Base-by-base conservation (phyloP, 2,797 vertebrate species). In the Prionace glauca region DNA sequence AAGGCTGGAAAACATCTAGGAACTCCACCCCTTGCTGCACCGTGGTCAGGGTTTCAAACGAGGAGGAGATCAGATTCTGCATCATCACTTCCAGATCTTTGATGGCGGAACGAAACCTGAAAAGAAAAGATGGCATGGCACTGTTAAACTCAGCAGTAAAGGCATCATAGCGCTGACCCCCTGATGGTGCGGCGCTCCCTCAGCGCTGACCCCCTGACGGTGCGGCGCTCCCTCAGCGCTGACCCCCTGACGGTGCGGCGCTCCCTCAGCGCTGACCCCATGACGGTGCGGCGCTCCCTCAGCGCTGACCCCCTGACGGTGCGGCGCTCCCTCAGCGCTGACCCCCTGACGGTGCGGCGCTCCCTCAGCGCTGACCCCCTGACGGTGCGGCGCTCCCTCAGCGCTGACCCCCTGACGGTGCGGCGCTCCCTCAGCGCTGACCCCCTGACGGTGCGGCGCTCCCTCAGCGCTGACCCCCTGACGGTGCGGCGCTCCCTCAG, bases 11-110 rank as follows among this genome's bases (percentile, higher is more conserved):
- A 96, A 98, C 97, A 62, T 98, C 97, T 79, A 99, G 96, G 79
- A 99, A 97, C 69, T 98, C 96, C 91, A 98, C 97, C 2, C 98
- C 98, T 0, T 98, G 98, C 95, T 98, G 97, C 94, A 98, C 98
- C 0, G 97, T 97, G 20, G 96, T 97, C 69, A 98, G 97, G 0
- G 97, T 97, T 96, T 98, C 97, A 24, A 99, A 98, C 5, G 98
- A 97, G 0, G 97, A 97, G 29, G 93, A 97, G 95, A 99, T 98
- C 96, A 99, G 97, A 96, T 98, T 98, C 97, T 98, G 98, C 92
- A 97, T 97, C 97, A 97, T 98, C 96, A 97, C 97, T 96, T 98
- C 98, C 96, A 98, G 96, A 96, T 97, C 97, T 95, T 97, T 98
- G 95, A 98, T 69, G 18, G 97, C 96, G 0, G 97, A 96, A 24